phyloP scores from a whole-genome alignment of 2,113 vertebrate genomes.

The Echinops telfairi region DNA sequence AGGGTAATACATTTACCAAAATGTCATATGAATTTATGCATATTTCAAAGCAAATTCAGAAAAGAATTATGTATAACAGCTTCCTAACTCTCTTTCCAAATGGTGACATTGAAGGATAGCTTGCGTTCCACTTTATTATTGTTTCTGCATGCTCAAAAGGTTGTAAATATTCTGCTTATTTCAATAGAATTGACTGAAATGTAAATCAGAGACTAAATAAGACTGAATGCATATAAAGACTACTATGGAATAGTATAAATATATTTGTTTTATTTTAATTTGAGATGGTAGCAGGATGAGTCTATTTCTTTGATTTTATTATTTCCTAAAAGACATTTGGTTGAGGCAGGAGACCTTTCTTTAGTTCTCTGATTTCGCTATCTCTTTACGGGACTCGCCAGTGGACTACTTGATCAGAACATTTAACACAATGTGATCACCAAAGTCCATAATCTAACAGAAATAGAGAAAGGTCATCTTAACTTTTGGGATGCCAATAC shows the following conservation, averaged over 20 bases:
- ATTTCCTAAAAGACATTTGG: neutral
- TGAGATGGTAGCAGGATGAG: neutral
- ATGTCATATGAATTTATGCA: slow-evolving; percentile 56
- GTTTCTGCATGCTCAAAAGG: neutral
- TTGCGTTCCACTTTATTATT: neutral
- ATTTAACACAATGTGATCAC: neutral
- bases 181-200: neutral
- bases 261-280: neutral
- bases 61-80: slow-evolving; percentile 8
- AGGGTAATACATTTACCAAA: slow-evolving; percentile 76
- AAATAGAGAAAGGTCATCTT: slow-evolving; percentile 53
- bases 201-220: neutral
- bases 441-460: slow-evolving; percentile 44
- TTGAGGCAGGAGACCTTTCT: neutral
- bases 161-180: neutral
- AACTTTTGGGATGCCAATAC: neutral
- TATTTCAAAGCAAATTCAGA: slow-evolving; percentile 74
- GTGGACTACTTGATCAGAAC: slow-evolving; percentile 7
- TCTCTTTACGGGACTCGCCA: neutral
- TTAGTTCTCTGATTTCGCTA: neutral
- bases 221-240: too few species aligned
- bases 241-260: too few species aligned
- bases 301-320: neutral
- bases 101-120: neutral
- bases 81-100: slow-evolving; percentile 25